phyloP scores from a whole-genome alignment of 2,888 invertebrate species.

The Harpalus rubripes region DNA sequence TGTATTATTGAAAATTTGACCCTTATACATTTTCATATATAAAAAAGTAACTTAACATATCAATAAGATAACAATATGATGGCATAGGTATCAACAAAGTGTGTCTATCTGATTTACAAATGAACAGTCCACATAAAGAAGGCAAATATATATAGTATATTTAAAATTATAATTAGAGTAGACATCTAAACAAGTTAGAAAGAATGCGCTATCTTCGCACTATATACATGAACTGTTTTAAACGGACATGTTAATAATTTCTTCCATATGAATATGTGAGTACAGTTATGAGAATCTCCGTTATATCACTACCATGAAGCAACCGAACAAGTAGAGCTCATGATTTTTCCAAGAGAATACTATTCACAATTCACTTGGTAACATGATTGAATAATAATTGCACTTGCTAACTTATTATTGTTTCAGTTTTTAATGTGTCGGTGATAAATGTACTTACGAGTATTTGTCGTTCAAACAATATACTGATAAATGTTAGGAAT shows the following conservation, averaged over 20 bases:
- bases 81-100: too few species aligned
- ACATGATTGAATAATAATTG: conserved; percentile 16
- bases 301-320: conserved; percentile 19
- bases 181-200: conserved; percentile 25
- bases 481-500: background rate
- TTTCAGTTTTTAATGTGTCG: conserved; percentile 15
- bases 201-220: conserved; percentile 38
- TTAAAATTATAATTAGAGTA: conserved; percentile 8
- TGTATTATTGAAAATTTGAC: too few species aligned
- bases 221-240: conserved; percentile 37
- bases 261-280: conserved; percentile 53
- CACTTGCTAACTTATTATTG: conserved; percentile 13
- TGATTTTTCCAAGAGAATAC: background rate
- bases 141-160: background rate
- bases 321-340: background rate
- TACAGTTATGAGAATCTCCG: conserved; percentile 47
- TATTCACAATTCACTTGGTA: background rate
- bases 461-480: background rate
- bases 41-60: too few species aligned
- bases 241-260: conserved; percentile 55
- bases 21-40: too few species aligned
- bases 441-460: conserved; percentile 13
- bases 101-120: background rate
- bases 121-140: background rate
- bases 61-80: too few species aligned